Evolutionary conservation across 2,113 vertebrate genomes (phyloP).

Genomic region (Orycteropus afer): DNA sequence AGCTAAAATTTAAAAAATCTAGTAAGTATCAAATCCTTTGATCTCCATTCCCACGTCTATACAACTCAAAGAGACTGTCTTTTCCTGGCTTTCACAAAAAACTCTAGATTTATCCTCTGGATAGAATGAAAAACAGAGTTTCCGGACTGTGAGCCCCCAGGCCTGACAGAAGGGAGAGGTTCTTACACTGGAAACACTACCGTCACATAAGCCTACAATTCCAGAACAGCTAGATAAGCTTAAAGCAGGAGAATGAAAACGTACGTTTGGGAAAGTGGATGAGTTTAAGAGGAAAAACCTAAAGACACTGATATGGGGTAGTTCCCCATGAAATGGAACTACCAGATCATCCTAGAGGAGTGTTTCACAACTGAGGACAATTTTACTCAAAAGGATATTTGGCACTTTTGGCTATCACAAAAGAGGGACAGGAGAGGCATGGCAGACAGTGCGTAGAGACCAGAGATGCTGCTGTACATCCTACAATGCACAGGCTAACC

Average conservation of each 20-base stretch:
- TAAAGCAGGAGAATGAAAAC: not conserved
- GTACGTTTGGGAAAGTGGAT: not conserved
- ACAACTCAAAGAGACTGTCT: not conserved
- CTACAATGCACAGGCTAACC: not conserved
- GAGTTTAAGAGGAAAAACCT: not conserved
- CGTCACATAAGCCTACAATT: not conserved
- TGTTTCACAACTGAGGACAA: not conserved
- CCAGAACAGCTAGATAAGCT: not conserved
- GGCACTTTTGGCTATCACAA: not conserved
- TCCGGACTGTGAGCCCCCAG: not conserved
- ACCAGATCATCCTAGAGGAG: not conserved
- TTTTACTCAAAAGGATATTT: not conserved
- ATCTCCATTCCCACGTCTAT: not conserved
- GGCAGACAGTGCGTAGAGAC: not conserved
- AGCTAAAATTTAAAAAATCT: not conserved
- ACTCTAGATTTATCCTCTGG: not conserved
- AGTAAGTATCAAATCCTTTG: not conserved
- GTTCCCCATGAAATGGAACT: not conserved
- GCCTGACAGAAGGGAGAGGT: not conserved
- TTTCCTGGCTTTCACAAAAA: not conserved
- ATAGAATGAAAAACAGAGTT: not conserved
- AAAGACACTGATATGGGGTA: not conserved
- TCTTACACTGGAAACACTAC: not conserved
- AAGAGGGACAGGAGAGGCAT: not conserved
- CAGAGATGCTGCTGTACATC: not conserved